phyloP scores from a whole-genome alignment of 2,113 vertebrate genomes.

The Ictalurus punctatus region DNA sequence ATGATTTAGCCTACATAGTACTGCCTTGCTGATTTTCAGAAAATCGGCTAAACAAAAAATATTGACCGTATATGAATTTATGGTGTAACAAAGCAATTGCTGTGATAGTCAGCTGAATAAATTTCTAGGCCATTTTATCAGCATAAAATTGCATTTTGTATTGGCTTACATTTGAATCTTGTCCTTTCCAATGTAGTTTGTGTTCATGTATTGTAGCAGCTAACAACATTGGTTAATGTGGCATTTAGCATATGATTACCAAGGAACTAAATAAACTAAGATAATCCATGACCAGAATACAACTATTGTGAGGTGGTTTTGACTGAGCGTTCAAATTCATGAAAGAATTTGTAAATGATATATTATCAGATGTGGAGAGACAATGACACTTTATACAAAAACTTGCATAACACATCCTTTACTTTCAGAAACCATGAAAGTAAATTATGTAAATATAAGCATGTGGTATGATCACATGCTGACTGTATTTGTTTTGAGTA shows the following conservation, averaged over 20 bases:
- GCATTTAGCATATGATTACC: neutral
- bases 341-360: neutral
- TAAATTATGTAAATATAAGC: neutral
- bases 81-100: neutral
- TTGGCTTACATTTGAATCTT: neutral
- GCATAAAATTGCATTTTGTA: neutral
- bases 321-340: neutral
- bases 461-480: neutral
- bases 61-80: neutral
- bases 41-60: neutral
- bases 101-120: neutral
- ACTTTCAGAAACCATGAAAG: too few species aligned
- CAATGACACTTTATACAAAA: neutral
- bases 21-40: neutral
- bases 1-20: too few species aligned
- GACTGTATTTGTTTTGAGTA: neutral
- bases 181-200: neutral
- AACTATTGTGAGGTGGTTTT: neutral
- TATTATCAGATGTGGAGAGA: neutral
- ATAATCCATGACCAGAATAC: neutral
- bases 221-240: neutral
- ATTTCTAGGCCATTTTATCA: neutral
- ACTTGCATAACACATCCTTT: neutral
- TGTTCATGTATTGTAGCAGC: neutral
- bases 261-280: neutral